phyloP scores from a whole-genome alignment of 2,888 invertebrate species.

The Acanthosepion pharaonis region DNA sequence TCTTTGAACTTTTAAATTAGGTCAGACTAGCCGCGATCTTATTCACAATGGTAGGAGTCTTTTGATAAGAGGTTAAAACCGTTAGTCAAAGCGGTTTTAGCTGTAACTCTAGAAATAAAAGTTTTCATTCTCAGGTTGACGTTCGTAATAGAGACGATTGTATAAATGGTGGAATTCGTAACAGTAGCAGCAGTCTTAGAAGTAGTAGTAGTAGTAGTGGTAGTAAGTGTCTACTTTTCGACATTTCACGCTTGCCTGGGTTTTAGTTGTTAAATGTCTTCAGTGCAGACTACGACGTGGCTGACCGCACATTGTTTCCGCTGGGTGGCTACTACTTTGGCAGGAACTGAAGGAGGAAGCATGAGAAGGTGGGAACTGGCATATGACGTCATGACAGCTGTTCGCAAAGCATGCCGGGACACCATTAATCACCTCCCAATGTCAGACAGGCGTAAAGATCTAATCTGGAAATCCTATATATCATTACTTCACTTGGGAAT shows the following conservation, averaged over 20 bases:
- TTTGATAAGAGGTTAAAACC: too few relatives aligned
- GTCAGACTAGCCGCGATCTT: too few relatives aligned
- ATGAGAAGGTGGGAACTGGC: not conserved
- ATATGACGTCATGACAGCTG: conserved; percentile 22
- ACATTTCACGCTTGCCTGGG: not conserved
- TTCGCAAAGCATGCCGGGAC: conserved; percentile 23
- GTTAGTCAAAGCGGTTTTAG: too few relatives aligned
- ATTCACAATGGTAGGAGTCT: too few relatives aligned
- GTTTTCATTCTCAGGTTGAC: too few relatives aligned
- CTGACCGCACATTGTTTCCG: conserved; percentile 33
- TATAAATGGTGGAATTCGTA: too few relatives aligned
- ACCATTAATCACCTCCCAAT: conserved; percentile 22
- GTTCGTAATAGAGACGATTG: too few relatives aligned
- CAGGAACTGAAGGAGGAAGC: not conserved
- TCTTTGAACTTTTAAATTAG: too few relatives aligned
- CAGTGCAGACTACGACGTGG: conserved; percentile 15
- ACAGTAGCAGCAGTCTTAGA: too few relatives aligned
- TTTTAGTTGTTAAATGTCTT: not conserved
- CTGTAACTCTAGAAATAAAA: too few relatives aligned
- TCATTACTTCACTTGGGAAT: not conserved
- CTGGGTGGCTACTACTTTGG: not conserved
- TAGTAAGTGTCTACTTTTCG: conserved; percentile 20
- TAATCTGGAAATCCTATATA: conserved; percentile 5
- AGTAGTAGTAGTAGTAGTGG: not conserved
- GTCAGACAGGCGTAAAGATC: conserved; percentile 22